These are phyloP conservation scores for Diplodus puntazzo DNA, from an alignment of 2,797 vertebrate genomes.

Conservation along the genomic window DNA sequence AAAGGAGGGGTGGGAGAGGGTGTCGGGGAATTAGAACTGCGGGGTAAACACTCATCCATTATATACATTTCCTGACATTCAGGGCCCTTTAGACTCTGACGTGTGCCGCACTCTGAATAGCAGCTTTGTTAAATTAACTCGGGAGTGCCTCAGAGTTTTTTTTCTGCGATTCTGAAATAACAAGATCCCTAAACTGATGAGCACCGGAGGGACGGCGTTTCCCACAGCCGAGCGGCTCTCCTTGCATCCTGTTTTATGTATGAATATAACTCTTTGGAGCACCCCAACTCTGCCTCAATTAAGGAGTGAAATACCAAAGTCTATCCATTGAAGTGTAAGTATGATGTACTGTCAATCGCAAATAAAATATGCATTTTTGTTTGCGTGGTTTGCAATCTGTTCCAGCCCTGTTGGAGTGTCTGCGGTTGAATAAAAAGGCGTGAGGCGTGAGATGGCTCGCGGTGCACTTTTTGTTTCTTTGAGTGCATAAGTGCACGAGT, in stretches of 20 bases:
- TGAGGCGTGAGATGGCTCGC: constrained; percentile 36
- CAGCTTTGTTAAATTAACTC: constrained; percentile 13
- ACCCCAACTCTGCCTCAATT: background rate
- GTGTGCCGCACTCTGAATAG: constrained; percentile 7
- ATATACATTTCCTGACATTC: constrained; percentile 74
- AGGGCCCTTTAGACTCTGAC: constrained; percentile 33
- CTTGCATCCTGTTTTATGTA: no score
- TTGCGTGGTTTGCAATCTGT: background rate
- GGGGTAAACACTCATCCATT: constrained; percentile 74
- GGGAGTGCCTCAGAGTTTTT: no score
- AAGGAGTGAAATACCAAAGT: background rate
- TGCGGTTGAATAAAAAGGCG: background rate
- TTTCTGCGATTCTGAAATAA: no score
- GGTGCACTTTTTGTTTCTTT: constrained; percentile 58
- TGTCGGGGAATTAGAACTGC: constrained; percentile 70
- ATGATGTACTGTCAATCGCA: background rate
- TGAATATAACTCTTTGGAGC: background rate
- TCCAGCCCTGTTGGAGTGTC: constrained; percentile 10
- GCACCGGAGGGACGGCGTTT: no score
- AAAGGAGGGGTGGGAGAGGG: constrained; percentile 1
- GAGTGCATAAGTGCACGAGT: constrained; percentile 40
- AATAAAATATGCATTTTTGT: background rate
- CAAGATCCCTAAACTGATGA: no score
- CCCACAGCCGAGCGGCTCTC: no score
- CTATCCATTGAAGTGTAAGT: background rate